Base-by-base conservation (phyloP, 2,113 vertebrate species). In the Cyprinodon brontotheroides region DNA sequence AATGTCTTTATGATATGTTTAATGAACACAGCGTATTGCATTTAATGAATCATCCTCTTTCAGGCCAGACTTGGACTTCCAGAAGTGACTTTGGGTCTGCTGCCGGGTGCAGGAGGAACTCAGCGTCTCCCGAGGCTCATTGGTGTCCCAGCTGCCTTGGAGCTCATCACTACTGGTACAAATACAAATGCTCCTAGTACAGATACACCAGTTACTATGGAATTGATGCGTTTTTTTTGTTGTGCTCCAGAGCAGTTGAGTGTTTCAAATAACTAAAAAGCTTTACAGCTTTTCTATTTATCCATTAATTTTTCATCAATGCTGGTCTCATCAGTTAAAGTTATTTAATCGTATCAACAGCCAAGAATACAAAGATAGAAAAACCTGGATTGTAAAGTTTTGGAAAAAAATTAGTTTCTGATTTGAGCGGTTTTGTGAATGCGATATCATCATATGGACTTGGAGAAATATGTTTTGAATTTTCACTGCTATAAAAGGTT, bases 121-220 rank as follows among this genome's bases (percentile, higher is more conserved):
- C 97, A 98, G 68, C 93, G 97, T 63, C 93, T 98, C 4, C 97
- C 98, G 62, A 95, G 97, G 61, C 94, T 98, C 79, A 94, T 95
- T 47, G 97, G 97, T 8, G 62, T 98, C 48, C 94, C 96, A 65
- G 94, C 94, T 81, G 95, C 97, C 38, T 91, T 98, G 68, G 95
- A 97, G 43, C 87, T 98, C 66, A 98, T 98, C 87, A 96, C 94
- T 61, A 96, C 96, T 93, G 97, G 97, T 97, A 77, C 41, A 15
- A 80, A 63, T 81, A 59, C 5, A n/a, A 39, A n/a, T 4, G 41
- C 9, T 20, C 15, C 15, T 57, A 4, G 9, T 9, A 10, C 14
- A n/a, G 17, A n/a, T 57, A 20, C 50, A 20, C 5, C 50, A 20
- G 17, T 57, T 57, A 9, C 50, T n/a, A 57, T 7, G 50, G n/a